Conservation (phyloP, 2,888 invertebrate species). For the Cataglyphis cursor region DNA sequence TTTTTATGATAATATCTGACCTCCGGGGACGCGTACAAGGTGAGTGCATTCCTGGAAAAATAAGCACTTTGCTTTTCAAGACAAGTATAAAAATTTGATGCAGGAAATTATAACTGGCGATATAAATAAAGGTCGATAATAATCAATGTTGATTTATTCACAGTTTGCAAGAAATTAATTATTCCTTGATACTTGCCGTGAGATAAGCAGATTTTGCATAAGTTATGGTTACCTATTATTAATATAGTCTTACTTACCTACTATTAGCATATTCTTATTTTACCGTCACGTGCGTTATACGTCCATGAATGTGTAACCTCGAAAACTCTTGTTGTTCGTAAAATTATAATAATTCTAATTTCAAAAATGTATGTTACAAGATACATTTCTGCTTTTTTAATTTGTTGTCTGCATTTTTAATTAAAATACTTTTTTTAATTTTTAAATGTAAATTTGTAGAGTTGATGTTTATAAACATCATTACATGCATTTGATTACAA, state of each 20-base stretch:
- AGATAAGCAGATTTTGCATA: conserved; percentile 23
- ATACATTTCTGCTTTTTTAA: neutral
- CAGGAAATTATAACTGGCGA: conserved; percentile 25
- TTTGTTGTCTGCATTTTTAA: neutral
- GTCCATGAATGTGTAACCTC: neutral
- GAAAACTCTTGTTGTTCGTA: neutral
- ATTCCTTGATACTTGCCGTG: neutral
- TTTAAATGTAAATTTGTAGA: neutral
- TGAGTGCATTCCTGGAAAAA: conserved; percentile 8
- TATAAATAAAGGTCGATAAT: conserved; percentile 38
- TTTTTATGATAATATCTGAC: conserved; percentile 12
- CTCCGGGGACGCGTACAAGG: neutral
- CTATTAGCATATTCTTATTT: neutral
- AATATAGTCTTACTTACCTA: conserved; percentile 13
- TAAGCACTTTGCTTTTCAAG: neutral
- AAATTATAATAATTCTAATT: neutral
- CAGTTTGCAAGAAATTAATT: conserved; percentile 13
- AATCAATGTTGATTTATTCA: conserved; percentile 36
- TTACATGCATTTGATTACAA: neutral
- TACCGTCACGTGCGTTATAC: neutral
- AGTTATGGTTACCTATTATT: conserved; percentile 22
- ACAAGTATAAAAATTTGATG: neutral
- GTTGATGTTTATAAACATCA: neutral
- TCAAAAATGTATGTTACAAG: neutral
- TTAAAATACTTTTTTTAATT: neutral